Conservation (phyloP, 2,797 vertebrate species). For the Hirundo rustica region DNA sequence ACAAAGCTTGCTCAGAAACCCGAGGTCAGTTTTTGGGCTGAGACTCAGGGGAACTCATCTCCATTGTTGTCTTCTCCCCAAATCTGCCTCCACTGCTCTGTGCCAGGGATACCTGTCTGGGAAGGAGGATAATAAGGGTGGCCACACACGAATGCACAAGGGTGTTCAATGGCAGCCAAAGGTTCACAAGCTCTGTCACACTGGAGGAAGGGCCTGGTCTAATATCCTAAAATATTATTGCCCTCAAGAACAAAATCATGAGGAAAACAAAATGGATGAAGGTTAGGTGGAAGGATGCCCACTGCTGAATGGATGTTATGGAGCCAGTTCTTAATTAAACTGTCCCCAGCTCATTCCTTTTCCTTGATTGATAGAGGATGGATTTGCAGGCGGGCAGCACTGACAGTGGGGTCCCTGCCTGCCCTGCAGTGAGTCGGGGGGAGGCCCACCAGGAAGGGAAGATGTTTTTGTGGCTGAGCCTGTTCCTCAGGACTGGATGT, state of each 20-base stretch:
- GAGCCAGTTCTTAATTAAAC: slow-evolving; percentile 27
- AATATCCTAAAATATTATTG: neutral
- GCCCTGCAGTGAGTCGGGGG: neutral
- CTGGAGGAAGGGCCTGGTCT: neutral
- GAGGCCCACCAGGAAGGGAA: neutral
- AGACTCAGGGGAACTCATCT: neutral
- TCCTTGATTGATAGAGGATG: neutral
- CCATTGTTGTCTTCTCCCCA: neutral
- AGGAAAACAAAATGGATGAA: slow-evolving; percentile 2
- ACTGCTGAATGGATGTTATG: neutral
- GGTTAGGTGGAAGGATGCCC: neutral
- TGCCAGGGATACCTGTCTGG: neutral
- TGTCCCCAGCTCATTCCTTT: neutral
- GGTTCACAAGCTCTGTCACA: neutral
- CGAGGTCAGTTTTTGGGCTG: neutral
- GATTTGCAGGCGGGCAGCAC: neutral
- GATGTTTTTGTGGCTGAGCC: neutral
- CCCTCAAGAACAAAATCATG: neutral
- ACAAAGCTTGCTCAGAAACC: neutral
- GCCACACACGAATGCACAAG: neutral
- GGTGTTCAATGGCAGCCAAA: neutral
- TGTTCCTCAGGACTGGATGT: neutral
- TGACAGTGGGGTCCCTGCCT: neutral
- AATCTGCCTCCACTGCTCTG: neutral
- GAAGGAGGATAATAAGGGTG: neutral